Base-by-base conservation (phyloP, 2,797 vertebrate species). In the Selene dorsalis region DNA sequence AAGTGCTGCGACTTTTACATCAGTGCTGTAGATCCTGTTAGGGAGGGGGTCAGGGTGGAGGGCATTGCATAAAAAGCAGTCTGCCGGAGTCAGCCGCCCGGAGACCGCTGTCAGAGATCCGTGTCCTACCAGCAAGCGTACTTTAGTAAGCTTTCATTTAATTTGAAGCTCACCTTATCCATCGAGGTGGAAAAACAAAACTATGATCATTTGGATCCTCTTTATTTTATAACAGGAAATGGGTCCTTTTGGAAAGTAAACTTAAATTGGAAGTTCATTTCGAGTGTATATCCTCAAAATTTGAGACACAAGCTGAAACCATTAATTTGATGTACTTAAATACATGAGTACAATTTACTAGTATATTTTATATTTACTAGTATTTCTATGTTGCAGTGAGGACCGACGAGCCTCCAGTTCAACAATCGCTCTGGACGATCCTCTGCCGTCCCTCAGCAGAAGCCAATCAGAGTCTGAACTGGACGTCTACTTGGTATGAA, bases 401-500 rank as follows among this genome's bases (percentile, higher is more conserved):
- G 81, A 91, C 3, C 72, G 96, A 11, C 87, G 96, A 61, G 95
- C 92, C 84, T 97, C 96, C 0, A 96, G 93, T 89, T 96, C 97
- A 41, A 97, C 97, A 0, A 92, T 97, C 43, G 96, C 96, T 69
- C 88, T 97, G 88, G 96, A 96, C 20, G 95, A 97, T 24, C 92
- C 94, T 55, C 92, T 95, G 90, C 91, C 93, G 62, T 90, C 93
- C 75, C 79, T 95, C 81, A 93, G 93, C 69, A 69, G 73, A 50
- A 95, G 93, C 74, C 91, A 92, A 0, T 76, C 95, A 73, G 96
- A 97, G 74, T 95, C 96, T 0, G 96, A 96, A 55, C 90, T 97
- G 65, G 97, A 98, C 9, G 94, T 96, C 84, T 97, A 98, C 85
- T 94, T 99, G 94, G 98, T 99, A 94, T 94, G 96, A 94, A 70